Percentiles rank a stretch among this genome's conserved stretches.
Evolutionary conservation across 2,113 vertebrate species (phyloP).

Genomic region (Percopsis transmontana): DNA sequence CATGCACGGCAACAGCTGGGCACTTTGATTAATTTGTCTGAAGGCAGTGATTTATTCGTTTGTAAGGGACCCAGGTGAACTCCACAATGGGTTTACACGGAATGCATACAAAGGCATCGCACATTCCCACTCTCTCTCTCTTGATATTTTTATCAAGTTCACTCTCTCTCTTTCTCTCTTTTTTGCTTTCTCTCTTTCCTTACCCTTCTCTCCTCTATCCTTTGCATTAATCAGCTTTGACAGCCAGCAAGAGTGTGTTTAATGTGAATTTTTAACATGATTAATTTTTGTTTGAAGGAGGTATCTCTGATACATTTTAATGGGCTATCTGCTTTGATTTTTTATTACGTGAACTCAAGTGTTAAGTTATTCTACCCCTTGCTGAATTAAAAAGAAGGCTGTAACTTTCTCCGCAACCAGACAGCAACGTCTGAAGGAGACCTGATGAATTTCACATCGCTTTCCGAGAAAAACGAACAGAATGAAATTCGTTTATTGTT

Average conservation of each 20-base stretch:
- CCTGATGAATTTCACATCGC: constrained; percentile 17
- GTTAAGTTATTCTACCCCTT: constrained; percentile 4
- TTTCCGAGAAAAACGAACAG: neutral
- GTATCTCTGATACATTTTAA: constrained; percentile 59
- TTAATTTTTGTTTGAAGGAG: constrained; percentile 59
- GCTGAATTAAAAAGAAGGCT: constrained; percentile 17
- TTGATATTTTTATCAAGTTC: constrained; percentile 54
- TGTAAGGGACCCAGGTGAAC: constrained; percentile 63
- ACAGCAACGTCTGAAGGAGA: neutral
- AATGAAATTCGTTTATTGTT: neutral
- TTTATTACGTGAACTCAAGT: constrained; percentile 20
- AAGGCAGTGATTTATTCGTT: constrained; percentile 74
- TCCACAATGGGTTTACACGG: constrained; percentile 56
- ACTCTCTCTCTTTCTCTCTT: neutral
- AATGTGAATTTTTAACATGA: constrained; percentile 64
- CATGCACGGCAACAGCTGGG: constrained; percentile 69
- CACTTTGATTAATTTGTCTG: constrained; percentile 77
- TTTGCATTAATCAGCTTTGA: constrained; percentile 64
- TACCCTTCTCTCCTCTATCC: constrained; percentile 5
- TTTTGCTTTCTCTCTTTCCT: neutral
- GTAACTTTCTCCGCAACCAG: constrained; percentile 21
- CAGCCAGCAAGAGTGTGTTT: constrained; percentile 55
- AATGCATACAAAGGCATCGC: constrained; percentile 64
- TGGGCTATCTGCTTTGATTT: constrained; percentile 47
- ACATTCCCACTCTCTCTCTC: constrained; percentile 47